A percentile compares a stretch with the other conserved stretches of the same genome.
These are phyloP conservation scores for Neopipo cinnamomea DNA, from an alignment of 2,113 vertebrate species.

Conservation along the genomic window DNA sequence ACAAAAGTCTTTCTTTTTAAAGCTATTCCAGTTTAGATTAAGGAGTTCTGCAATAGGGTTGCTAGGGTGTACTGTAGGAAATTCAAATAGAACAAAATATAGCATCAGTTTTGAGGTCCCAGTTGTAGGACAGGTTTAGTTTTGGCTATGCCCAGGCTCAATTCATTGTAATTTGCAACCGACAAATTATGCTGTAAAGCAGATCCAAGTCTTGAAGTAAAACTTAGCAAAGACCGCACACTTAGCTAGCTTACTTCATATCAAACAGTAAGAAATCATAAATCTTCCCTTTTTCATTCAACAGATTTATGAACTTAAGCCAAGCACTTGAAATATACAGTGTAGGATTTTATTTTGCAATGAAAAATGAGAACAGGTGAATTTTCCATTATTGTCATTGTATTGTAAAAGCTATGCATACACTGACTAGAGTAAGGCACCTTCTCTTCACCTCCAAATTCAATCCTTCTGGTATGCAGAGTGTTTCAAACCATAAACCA, in stretches of 20 bases:
- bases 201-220: not conserved
- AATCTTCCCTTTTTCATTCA: not conserved
- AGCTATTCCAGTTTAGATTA: not conserved
- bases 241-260: not conserved
- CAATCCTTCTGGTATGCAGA: not conserved
- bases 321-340: not conserved
- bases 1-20: not conserved
- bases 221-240: not conserved
- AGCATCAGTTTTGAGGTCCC: not conserved
- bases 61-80: not conserved
- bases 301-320: not conserved
- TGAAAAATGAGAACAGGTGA: slow-evolving; percentile 10
- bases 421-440: not conserved
- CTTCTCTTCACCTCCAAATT: not conserved
- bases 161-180: not conserved
- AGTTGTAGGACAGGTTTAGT: not conserved
- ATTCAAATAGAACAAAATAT: not conserved
- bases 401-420: not conserved
- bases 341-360: not conserved
- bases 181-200: not conserved
- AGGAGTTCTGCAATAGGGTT: not conserved
- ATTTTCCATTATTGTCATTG: not conserved
- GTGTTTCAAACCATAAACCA: not conserved
- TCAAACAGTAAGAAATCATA: not conserved
- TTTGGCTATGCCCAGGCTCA: not conserved